Evolutionary conservation across 2,797 vertebrate species (phyloP).

Genomic region (Crax fasciolata): DNA sequence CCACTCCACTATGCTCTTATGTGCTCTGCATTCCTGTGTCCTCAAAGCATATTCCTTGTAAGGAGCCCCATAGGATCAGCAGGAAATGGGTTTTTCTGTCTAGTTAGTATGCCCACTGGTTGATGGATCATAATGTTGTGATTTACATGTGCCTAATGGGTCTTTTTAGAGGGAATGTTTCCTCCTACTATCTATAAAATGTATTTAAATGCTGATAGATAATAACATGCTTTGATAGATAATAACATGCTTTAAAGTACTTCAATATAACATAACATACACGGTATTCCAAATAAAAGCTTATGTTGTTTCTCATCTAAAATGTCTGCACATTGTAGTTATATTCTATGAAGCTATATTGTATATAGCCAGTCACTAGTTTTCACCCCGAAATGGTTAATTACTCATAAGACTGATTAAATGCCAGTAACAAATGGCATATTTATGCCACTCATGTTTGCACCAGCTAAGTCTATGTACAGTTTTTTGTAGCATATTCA

Average conservation of each 20-base stretch:
- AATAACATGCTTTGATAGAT: background rate
- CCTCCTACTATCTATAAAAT: background rate
- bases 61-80: rapidly evolving
- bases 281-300: background rate
- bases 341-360: background rate
- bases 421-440: background rate
- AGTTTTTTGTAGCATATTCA: background rate
- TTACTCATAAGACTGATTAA: background rate
- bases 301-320: background rate
- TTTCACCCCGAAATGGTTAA: background rate
- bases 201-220: background rate
- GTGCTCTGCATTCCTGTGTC: rapidly evolving
- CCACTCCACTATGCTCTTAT: rapidly evolving
- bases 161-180: background rate
- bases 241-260: background rate
- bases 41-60: background rate
- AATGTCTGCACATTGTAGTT: rapidly evolving
- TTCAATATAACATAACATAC: background rate
- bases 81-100: background rate
- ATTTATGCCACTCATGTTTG: background rate
- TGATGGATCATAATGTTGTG: background rate
- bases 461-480: background rate
- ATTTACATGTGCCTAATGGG: background rate
- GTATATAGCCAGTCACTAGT: background rate
- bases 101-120: background rate